phyloP scores from a whole-genome alignment of 2,113 vertebrate genomes.

The Sinocyclocheilus anshuiensis region DNA sequence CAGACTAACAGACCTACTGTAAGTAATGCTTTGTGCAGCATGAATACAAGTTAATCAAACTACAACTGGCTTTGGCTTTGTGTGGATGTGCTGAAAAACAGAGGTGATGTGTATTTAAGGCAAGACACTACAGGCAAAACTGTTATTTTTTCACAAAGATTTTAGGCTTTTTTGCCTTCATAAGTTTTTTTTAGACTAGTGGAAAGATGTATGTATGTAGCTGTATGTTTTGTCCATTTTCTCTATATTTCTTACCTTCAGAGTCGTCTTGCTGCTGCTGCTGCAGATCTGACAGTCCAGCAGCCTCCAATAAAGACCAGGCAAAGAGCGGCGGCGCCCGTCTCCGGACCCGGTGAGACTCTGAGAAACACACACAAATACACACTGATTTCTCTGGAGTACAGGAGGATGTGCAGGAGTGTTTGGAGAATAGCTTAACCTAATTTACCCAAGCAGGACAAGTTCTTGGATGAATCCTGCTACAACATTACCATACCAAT shows the following conservation, averaged over 20 bases:
- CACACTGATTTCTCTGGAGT: neutral
- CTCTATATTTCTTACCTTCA: constrained; percentile 56
- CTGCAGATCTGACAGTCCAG: constrained; percentile 60
- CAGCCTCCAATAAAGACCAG: constrained; percentile 72
- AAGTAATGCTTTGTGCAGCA: neutral
- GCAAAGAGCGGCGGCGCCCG: constrained; percentile 66
- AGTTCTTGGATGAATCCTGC: neutral
- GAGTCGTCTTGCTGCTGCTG: constrained; percentile 44
- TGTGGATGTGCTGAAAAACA: too few relatives aligned
- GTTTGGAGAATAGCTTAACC: constrained; percentile 2
- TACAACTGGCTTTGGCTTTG: too few relatives aligned
- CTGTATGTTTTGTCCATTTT: neutral
- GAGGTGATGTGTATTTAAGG: too few relatives aligned
- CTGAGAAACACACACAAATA: constrained; percentile 27
- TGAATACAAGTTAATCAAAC: neutral
- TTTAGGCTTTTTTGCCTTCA: neutral
- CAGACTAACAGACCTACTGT: neutral
- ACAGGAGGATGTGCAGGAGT: neutral
- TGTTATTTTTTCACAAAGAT: too few relatives aligned
- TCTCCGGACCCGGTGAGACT: constrained; percentile 46
- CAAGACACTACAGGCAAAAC: too few relatives aligned
- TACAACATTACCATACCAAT: constrained; percentile 7
- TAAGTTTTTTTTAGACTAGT: neutral
- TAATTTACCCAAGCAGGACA: constrained; percentile 13
- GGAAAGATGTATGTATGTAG: neutral